phyloP scores from a whole-genome alignment of 2,797 vertebrate genomes.

The Channa striata region DNA sequence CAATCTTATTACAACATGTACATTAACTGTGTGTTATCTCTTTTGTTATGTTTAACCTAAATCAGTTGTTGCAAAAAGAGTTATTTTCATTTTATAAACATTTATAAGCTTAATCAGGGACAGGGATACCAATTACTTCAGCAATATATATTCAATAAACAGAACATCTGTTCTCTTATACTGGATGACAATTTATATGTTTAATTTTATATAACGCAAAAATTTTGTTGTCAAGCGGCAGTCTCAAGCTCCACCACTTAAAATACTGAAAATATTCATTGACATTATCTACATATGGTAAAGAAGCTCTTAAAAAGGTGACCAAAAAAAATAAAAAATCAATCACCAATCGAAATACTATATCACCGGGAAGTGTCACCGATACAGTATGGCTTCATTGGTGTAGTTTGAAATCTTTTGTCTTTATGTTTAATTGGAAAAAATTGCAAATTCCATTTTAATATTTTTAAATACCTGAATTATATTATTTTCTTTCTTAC shows the following conservation, averaged over 20 bases:
- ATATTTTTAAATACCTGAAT: not conserved
- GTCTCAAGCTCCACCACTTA: not conserved
- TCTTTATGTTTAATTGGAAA: not conserved
- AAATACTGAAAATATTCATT: not conserved
- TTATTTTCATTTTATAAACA: not conserved
- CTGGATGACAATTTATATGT: not conserved
- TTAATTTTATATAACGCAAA: not conserved
- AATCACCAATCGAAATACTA: not conserved
- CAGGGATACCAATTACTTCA: not conserved
- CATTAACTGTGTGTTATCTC: not conserved
- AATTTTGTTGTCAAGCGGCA: not conserved
- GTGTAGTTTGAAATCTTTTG: not conserved
- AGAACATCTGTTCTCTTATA: not conserved
- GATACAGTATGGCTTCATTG: not conserved
- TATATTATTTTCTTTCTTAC: not conserved
- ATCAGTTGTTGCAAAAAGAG: not conserved
- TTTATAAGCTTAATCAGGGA: not conserved
- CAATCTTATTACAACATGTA: not conserved
- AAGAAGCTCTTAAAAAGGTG: too few species aligned
- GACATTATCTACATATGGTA: too few species aligned
- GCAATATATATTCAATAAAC: not conserved
- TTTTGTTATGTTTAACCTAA: not conserved
- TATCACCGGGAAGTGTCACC: conserved; percentile 7
- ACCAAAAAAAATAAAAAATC: not conserved
- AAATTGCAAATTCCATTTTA: not conserved